Evolutionary conservation across 2,113 vertebrate species (phyloP).

Genomic region (Paedocypris sp.): DNA sequence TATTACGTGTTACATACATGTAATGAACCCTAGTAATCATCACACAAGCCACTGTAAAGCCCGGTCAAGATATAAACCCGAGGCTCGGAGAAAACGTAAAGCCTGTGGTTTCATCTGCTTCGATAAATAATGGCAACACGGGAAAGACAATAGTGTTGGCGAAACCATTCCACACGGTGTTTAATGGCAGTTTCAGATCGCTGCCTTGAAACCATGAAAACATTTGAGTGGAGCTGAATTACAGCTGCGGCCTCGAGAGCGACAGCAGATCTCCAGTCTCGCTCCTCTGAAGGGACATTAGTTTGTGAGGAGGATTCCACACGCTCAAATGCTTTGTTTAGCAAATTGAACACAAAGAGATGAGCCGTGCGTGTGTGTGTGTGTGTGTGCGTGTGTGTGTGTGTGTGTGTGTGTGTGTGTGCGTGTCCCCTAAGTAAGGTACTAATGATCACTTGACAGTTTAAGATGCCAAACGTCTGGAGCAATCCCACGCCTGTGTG

Average conservation of each 20-base stretch:
- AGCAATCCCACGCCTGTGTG: conserved; percentile 7
- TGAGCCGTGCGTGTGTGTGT: conserved; percentile 24
- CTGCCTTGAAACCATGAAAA: background rate
- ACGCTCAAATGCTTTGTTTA: conserved; percentile 31
- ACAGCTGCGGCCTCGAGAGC: background rate
- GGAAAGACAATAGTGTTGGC: background rate
- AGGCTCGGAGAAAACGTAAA: background rate
- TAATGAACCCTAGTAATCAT: too few species aligned
- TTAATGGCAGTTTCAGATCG: background rate
- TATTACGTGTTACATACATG: too few species aligned
- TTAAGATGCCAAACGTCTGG: background rate
- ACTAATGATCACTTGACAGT: conserved; percentile 18
- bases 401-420: conserved; percentile 5
- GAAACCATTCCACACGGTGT: background rate
- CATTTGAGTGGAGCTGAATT: conserved; percentile 5
- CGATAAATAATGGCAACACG: background rate
- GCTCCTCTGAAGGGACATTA: conserved; percentile 16
- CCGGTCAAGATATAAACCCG: too few species aligned
- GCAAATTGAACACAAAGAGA: conserved; percentile 32
- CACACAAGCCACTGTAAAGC: too few species aligned
- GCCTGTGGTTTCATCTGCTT: background rate
- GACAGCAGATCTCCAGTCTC: background rate
- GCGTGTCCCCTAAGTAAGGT: conserved; percentile 12
- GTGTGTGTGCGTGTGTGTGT: conserved; percentile 19
- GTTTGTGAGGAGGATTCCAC: conserved; percentile 27